These are phyloP conservation scores for Valencia hispanica DNA, from an alignment of 2,797 vertebrate species.

Conservation along the genomic window DNA sequence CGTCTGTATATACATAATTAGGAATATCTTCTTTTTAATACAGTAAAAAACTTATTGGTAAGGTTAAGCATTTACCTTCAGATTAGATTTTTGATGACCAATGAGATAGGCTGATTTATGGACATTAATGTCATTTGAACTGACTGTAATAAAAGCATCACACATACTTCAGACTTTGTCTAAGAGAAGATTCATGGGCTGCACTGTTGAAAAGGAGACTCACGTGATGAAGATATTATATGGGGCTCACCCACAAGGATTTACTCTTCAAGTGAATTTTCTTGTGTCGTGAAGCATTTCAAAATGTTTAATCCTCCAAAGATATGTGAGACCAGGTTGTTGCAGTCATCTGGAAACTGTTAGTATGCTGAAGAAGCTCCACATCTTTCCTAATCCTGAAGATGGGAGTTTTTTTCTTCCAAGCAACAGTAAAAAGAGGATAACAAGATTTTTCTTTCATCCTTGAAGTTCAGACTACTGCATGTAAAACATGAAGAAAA, in stretches of 20 bases:
- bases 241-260: neutral
- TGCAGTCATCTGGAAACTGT: constrained; percentile 29
- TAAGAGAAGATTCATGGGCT: neutral
- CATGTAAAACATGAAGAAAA: constrained; percentile 7
- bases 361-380: constrained; percentile 11
- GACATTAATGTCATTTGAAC: neutral
- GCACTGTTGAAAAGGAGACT: neutral
- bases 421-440: constrained; percentile 31
- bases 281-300: constrained; percentile 23
- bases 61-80: neutral
- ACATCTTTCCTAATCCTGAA: constrained; percentile 38
- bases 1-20: neutral
- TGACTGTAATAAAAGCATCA: neutral
- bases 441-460: constrained; percentile 30
- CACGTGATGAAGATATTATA: neutral
- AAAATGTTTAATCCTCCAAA: constrained; percentile 19
- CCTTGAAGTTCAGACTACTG: constrained; percentile 11
- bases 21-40: neutral
- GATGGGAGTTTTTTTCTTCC: constrained; percentile 11
- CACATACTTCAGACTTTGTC: neutral
- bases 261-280: constrained; percentile 12
- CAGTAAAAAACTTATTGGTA: neutral
- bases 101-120: neutral
- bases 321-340: constrained; percentile 11
- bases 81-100: neutral